Conservation (phyloP, 2,797 vertebrate species). For the Melanotaenia maccullochi region DNA sequence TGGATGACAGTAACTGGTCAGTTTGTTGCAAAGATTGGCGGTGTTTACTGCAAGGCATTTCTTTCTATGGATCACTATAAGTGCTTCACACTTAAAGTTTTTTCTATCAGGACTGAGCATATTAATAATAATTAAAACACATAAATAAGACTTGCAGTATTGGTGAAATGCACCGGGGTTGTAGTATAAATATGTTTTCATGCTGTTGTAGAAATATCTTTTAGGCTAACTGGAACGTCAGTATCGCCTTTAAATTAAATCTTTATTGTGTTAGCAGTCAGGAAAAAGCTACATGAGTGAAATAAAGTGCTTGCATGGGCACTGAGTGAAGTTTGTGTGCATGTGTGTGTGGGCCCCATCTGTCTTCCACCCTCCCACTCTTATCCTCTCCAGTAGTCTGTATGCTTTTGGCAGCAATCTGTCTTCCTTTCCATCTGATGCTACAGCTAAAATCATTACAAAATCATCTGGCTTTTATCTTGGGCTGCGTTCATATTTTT, state of each 20-base stretch:
- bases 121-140: neutral
- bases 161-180: neutral
- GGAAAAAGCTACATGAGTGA: slow-evolving; percentile 8
- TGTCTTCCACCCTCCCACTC: slow-evolving; percentile 52
- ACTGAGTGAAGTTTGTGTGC: slow-evolving; percentile 1
- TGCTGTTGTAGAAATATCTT: neutral
- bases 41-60: neutral
- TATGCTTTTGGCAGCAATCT: slow-evolving; percentile 37
- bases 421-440: slow-evolving; percentile 48
- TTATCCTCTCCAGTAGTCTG: slow-evolving; percentile 22
- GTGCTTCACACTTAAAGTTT: slow-evolving; percentile 22
- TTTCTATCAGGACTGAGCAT: neutral
- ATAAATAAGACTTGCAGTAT: neutral
- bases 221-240: neutral
- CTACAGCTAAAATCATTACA: slow-evolving; percentile 19
- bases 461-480: slow-evolving; percentile 11
- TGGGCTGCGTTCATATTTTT: slow-evolving; percentile 1
- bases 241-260: slow-evolving; percentile 1
- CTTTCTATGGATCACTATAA: slow-evolving; percentile 15
- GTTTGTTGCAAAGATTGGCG: neutral
- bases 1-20: neutral
- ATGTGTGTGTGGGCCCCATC: slow-evolving; percentile 46
- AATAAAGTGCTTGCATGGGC: slow-evolving; percentile 4
- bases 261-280: slow-evolving; percentile 14
- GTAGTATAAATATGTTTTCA: neutral